Evolutionary conservation across 2,113 vertebrate species (phyloP).

Genomic region (Rhea pennata): DNA sequence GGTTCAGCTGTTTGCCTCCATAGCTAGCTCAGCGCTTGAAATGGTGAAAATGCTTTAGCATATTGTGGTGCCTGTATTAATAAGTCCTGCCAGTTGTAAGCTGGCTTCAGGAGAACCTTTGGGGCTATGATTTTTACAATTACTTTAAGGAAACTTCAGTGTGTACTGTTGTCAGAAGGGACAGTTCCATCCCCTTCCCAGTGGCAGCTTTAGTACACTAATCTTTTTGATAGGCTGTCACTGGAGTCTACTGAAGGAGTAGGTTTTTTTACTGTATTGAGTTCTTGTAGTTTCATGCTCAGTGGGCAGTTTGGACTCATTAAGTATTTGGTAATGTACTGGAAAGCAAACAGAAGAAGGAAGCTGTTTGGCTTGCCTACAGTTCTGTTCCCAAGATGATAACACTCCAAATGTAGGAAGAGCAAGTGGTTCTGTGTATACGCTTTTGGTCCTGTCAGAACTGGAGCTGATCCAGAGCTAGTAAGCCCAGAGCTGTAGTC

Average conservation of each 20-base stretch:
- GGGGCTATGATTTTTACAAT: neutral
- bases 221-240: neutral
- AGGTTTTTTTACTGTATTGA: neutral
- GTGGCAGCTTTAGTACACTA: neutral
- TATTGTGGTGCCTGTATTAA: neutral
- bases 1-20: neutral
- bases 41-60: too few species aligned
- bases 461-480: neutral
- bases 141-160: neutral
- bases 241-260: fast-evolving
- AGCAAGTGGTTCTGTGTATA: neutral
- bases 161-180: neutral
- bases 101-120: neutral
- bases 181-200: neutral
- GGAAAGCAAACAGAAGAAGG: neutral
- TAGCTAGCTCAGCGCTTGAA: fast-evolving
- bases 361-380: neutral
- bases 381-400: neutral
- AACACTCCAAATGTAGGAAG: neutral
- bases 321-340: neutral
- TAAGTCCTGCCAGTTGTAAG: neutral
- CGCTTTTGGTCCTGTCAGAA: neutral
- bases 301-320: neutral
- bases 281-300: neutral
- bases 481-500: neutral